These are phyloP conservation scores for Philantomba maxwellii DNA, from an alignment of 2,113 vertebrate genomes.

Conservation along the genomic window DNA sequence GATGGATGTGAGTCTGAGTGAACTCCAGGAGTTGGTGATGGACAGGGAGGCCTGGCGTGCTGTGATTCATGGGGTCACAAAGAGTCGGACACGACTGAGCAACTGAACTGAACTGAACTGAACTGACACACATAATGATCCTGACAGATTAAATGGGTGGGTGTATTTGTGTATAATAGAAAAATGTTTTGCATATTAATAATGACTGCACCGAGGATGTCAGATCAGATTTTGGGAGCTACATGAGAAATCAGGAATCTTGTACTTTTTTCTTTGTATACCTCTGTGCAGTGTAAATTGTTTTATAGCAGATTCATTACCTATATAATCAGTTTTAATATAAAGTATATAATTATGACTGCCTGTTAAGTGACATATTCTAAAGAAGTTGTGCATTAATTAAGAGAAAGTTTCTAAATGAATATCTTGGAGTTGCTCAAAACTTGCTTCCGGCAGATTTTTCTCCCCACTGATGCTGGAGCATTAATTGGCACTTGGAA, in stretches of 20 bases:
- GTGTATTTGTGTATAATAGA: background rate
- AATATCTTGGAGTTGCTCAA: background rate
- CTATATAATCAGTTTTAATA: background rate
- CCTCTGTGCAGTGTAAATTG: background rate
- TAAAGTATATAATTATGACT: background rate
- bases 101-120: too few relatives aligned
- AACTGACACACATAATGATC: background rate
- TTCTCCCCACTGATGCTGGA: background rate
- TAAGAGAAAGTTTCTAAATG: background rate
- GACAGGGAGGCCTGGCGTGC: too few relatives aligned
- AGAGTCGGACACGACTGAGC: rapidly evolving
- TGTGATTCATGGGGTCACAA: too few relatives aligned
- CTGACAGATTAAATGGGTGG: background rate
- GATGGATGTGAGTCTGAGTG: too few relatives aligned
- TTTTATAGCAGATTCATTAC: background rate
- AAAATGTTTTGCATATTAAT: background rate
- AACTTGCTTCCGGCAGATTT: background rate
- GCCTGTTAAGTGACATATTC: background rate
- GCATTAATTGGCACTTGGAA: background rate
- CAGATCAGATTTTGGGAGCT: background rate
- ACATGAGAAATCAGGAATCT: background rate
- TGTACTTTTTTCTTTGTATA: background rate
- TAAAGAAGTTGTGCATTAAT: background rate
- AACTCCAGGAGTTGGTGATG: rapidly evolving
- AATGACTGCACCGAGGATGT: background rate